A percentile compares a stretch with the other conserved stretches of the same genome.
Evolutionary conservation across 2,113 vertebrate genomes (phyloP).

Genomic region (Eupsittula cactorum): DNA sequence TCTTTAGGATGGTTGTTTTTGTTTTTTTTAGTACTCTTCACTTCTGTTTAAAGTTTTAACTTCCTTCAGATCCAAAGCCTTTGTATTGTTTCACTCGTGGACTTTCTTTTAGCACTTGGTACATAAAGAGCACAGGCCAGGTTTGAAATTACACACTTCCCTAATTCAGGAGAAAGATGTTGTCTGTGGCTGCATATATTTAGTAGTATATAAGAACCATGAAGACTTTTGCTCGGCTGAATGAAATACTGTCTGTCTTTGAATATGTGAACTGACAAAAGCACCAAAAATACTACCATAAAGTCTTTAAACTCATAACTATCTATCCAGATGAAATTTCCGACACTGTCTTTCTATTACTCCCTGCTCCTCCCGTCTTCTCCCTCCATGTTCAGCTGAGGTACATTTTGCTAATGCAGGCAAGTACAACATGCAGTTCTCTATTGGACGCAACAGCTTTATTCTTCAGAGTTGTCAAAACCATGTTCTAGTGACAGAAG

Average conservation of each 20-base stretch:
- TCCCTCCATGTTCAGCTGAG: neutral
- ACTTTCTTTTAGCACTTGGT: neutral
- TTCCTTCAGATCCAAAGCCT: neutral
- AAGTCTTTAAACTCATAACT: neutral
- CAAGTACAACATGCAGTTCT: neutral
- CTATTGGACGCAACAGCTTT: conserved; percentile 36
- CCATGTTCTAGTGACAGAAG: conserved; percentile 29
- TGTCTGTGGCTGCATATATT: neutral
- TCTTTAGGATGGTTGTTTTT: neutral
- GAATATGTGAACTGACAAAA: neutral
- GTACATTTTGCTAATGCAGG: conserved; percentile 20
- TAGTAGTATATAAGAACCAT: neutral
- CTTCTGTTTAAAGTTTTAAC: neutral
- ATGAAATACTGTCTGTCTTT: neutral
- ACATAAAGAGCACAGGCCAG: neutral
- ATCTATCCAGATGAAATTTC: neutral
- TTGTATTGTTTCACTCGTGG: neutral
- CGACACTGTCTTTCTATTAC: neutral
- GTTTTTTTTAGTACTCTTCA: neutral
- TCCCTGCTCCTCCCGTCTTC: neutral
- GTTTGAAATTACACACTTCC: neutral
- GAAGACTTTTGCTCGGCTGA: neutral
- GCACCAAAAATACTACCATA: neutral
- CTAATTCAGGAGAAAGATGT: neutral
- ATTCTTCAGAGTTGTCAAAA: conserved; percentile 56